These are phyloP conservation scores for Discoglossus pictus DNA, from an alignment of 2,797 vertebrate species.

Conservation along the genomic window DNA sequence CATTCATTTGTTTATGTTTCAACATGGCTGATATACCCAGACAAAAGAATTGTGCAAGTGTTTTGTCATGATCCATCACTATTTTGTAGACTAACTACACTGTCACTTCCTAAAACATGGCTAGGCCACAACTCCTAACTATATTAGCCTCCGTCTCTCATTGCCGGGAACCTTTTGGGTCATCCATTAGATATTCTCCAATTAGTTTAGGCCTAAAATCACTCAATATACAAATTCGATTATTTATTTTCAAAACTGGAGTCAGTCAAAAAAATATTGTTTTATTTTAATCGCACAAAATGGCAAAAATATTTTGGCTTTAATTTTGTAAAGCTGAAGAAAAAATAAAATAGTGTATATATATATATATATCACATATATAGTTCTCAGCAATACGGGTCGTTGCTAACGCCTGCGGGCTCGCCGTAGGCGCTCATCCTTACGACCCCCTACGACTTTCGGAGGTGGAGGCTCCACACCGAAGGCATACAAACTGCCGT, in stretches of 20 bases:
- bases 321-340: too few species aligned
- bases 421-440: too few species aligned
- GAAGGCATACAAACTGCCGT: too few species aligned
- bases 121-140: constrained; percentile 7
- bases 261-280: too few species aligned
- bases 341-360: too few species aligned
- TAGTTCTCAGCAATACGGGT: too few species aligned
- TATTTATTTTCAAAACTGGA: background rate
- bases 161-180: constrained; percentile 34
- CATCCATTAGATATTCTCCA: constrained; percentile 31
- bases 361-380: too few species aligned
- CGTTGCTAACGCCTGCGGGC: too few species aligned
- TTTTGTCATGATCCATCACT: constrained; percentile 42
- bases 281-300: too few species aligned
- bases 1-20: constrained; percentile 34
- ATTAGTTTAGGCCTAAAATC: constrained; percentile 28
- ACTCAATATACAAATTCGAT: background rate
- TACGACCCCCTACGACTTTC: too few species aligned
- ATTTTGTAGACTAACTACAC: constrained; percentile 27
- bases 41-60: constrained; percentile 25
- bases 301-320: too few species aligned
- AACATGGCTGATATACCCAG: constrained; percentile 27
- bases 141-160: constrained; percentile 30
- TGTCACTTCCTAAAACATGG: constrained; percentile 47
- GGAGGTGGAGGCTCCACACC: too few species aligned